Evolutionary conservation across 2,797 vertebrate genomes (phyloP).

Genomic region (Petrocephalus schoutedeni): DNA sequence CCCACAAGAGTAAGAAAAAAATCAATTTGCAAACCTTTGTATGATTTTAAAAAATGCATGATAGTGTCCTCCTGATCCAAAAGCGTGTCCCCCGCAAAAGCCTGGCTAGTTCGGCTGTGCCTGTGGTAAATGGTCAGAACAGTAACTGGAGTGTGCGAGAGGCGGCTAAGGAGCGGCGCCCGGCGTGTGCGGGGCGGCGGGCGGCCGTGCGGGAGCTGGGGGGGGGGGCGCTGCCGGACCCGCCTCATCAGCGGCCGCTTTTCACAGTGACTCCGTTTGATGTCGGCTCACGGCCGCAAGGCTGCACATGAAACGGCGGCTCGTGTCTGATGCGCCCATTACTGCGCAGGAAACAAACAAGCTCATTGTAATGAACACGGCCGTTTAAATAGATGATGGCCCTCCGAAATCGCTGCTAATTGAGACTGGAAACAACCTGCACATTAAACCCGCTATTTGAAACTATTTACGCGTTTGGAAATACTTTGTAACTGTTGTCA

Average conservation of each 20-base stretch:
- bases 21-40: background rate
- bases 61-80: background rate
- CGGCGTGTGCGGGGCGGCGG: background rate
- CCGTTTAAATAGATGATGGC: constrained; percentile 7
- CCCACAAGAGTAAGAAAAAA: background rate
- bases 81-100: background rate
- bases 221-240: background rate
- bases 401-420: constrained; percentile 20
- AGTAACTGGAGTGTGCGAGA: background rate
- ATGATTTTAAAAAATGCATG: background rate
- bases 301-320: constrained; percentile 21
- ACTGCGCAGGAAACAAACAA: constrained; percentile 21
- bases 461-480: background rate
- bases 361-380: constrained; percentile 10
- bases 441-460: background rate
- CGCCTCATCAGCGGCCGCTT: constrained; percentile 15
- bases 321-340: constrained; percentile 16
- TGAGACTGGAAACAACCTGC: constrained; percentile 9
- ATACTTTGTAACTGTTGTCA: background rate
- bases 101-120: background rate
- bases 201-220: background rate
- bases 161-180: background rate
- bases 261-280: constrained; percentile 21
- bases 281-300: constrained; percentile 3
- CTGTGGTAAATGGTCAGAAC: background rate